A percentile compares a stretch with the other conserved stretches of the same genome.
phyloP scores from a whole-genome alignment of 2,113 vertebrate species.

The Myrmecobius fasciatus region DNA sequence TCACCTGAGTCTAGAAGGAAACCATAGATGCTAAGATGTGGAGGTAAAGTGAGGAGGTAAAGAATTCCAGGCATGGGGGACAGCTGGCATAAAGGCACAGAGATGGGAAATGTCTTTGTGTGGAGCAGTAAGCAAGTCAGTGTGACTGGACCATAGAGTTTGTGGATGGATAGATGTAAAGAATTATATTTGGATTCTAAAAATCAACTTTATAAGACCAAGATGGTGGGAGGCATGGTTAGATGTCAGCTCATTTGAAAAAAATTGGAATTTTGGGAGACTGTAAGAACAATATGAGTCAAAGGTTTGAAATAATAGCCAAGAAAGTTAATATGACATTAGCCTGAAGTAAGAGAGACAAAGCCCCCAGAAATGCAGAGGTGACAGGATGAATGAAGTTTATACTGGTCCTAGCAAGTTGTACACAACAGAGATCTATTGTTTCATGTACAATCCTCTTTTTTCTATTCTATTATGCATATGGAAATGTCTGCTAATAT shows the following conservation, averaged over 20 bases:
- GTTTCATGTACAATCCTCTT: background rate
- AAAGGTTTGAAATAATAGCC: background rate
- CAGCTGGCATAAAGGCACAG: background rate
- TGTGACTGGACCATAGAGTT: background rate
- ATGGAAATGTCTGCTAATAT: background rate
- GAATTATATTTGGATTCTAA: background rate
- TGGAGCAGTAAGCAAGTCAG: background rate
- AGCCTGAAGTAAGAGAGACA: background rate
- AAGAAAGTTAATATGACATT: background rate
- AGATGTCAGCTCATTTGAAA: background rate
- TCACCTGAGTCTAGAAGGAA: background rate
- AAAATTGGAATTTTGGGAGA: background rate
- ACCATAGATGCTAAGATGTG: background rate
- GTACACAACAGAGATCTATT: background rate
- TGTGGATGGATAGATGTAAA: background rate
- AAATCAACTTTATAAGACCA: background rate
- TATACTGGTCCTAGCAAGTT: background rate
- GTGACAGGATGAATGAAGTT: background rate
- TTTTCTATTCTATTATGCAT: background rate
- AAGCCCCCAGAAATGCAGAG: background rate
- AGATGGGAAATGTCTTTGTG: background rate
- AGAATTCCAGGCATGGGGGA: background rate
- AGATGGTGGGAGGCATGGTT: background rate
- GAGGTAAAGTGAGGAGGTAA: background rate
- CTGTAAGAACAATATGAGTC: background rate